Percentiles rank a stretch among this genome's conserved stretches.
Conservation (phyloP, 2,888 invertebrate species). For the Drosophila nigricruria region DNA sequence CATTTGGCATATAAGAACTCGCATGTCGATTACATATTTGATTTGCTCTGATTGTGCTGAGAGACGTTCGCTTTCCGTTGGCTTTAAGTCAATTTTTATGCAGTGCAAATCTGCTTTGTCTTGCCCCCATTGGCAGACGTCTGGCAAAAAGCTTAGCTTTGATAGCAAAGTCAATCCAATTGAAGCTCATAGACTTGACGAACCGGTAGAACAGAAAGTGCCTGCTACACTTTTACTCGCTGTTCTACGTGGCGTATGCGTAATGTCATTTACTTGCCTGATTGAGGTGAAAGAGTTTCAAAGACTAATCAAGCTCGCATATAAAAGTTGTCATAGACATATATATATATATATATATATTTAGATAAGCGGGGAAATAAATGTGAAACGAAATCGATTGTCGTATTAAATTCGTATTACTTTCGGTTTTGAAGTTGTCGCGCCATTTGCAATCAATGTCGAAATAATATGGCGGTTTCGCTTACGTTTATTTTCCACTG, state of each 20-base stretch:
- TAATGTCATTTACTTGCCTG: conserved; percentile 30
- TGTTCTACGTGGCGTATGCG: conserved; percentile 45
- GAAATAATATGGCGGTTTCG: conserved; percentile 78
- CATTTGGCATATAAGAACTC: conserved; percentile 29
- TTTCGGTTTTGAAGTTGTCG: conserved; percentile 40
- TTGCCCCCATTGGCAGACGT: conserved; percentile 18
- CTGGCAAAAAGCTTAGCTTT: conserved; percentile 33
- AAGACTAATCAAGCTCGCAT: conserved; percentile 2
- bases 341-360: too few species aligned
- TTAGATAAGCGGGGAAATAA: conserved; percentile 4
- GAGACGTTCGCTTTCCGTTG: conserved; percentile 24
- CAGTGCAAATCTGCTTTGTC: conserved; percentile 21
- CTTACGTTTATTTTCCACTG: conserved; percentile 66
- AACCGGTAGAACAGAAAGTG: background rate
- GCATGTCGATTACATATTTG: conserved; percentile 56
- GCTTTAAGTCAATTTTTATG: conserved; percentile 43
- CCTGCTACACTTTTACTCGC: conserved; percentile 25
- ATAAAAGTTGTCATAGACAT: background rate
- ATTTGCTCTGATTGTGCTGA: conserved; percentile 52
- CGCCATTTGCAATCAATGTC: conserved; percentile 76
- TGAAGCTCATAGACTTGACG: conserved; percentile 20
- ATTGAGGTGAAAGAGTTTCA: background rate
- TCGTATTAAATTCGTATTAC: conserved; percentile 54
- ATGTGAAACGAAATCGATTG: conserved; percentile 40
- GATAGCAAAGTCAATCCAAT: conserved; percentile 55